A percentile compares a stretch with the other conserved stretches of the same genome.
Conservation (phyloP, 2,797 vertebrate species). For the Nannoperca obscura region DNA sequence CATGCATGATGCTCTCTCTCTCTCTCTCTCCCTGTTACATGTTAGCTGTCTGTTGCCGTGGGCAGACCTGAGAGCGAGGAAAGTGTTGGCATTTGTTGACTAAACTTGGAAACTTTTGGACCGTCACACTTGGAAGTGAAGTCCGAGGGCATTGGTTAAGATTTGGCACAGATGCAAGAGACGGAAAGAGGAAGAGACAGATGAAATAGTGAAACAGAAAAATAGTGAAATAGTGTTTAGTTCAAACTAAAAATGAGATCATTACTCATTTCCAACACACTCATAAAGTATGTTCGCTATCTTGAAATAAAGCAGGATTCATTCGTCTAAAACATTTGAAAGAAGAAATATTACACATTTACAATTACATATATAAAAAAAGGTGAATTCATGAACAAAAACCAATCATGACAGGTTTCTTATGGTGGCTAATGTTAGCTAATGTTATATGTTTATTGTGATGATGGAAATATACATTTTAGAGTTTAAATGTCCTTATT, state of each 20-base stretch:
- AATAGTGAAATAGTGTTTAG: conserved; percentile 1
- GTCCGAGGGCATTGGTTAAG: conserved; percentile 11
- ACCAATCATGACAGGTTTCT: background rate
- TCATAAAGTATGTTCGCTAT: background rate
- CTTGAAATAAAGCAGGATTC: background rate
- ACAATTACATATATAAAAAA: background rate
- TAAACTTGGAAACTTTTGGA: conserved; percentile 4
- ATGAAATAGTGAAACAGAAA: background rate
- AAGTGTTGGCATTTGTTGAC: conserved; percentile 12
- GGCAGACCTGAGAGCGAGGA: conserved; percentile 8
- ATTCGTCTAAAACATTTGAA: background rate
- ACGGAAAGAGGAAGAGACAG: background rate
- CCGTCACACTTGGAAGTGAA: conserved; percentile 8
- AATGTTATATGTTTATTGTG: background rate
- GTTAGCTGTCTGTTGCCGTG: conserved; percentile 60
- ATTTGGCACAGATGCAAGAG: background rate
- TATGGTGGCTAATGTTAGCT: background rate
- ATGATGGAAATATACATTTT: background rate
- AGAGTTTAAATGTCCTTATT: background rate
- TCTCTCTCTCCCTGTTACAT: conserved; percentile 34
- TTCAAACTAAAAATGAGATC: background rate
- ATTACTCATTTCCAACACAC: background rate
- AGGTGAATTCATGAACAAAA: background rate
- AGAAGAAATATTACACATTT: background rate
- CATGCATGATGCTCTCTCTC: conserved; percentile 45